Conservation (phyloP, 1,140 invertebrate genomes). For the Ceratitis capitata region DNA sequence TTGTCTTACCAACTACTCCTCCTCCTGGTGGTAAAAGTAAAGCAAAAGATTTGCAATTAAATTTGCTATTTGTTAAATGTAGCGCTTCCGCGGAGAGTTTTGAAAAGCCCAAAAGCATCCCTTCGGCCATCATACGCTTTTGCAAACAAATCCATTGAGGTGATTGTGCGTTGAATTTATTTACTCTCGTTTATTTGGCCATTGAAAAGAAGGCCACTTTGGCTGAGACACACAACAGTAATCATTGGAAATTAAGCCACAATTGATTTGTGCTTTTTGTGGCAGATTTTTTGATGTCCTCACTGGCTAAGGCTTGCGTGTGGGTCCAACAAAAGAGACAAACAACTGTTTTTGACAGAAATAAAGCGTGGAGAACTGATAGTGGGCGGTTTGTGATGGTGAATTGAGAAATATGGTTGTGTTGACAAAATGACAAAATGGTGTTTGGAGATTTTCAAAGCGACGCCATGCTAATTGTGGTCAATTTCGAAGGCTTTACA, state of each 20-base stretch:
- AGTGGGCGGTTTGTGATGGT: neutral
- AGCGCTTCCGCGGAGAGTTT: neutral
- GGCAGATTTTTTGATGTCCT: neutral
- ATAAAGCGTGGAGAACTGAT: neutral
- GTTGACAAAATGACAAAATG: neutral
- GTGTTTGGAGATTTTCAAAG: no score
- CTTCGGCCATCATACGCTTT: neutral
- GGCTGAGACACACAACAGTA: neutral
- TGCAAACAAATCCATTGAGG: neutral
- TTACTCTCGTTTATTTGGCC: conserved; percentile 13
- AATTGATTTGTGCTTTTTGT: conserved; percentile 36
- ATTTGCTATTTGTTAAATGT: conserved; percentile 25
- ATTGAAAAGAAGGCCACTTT: conserved; percentile 17
- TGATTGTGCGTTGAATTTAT: neutral
- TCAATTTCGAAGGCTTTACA: no score
- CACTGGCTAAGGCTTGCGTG: neutral
- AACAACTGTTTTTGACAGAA: neutral
- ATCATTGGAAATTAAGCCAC: conserved; percentile 18
- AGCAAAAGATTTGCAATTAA: conserved; percentile 28
- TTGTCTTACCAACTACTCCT: neutral
- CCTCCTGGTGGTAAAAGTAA: neutral
- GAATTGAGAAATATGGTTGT: neutral
- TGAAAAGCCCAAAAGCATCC: no score
- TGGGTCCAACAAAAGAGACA: no score
- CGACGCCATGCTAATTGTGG: no score